These are phyloP conservation scores for Hofmannophila pseudospretella DNA, from an alignment of 2,888 invertebrate genomes.

Conservation along the genomic window DNA sequence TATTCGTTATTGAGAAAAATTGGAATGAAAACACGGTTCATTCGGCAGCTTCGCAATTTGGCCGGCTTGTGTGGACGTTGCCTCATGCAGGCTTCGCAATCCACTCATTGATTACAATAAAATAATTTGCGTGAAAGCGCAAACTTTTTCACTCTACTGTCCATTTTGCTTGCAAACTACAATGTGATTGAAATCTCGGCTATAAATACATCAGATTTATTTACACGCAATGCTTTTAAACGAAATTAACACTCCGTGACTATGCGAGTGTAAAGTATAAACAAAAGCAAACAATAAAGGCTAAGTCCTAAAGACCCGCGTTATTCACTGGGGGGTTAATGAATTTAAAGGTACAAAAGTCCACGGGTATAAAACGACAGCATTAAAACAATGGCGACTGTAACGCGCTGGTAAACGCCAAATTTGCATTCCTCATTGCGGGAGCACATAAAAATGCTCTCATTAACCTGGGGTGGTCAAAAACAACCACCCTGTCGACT, in stretches of 20 bases:
- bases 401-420: conserved; percentile 61
- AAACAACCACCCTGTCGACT: conserved; percentile 46
- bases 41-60: conserved; percentile 56
- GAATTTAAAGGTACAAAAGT: conserved; percentile 62
- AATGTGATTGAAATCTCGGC: neutral
- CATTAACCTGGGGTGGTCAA: conserved; percentile 72
- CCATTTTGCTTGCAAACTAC: conserved; percentile 17
- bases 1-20: conserved; percentile 56
- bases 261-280: too few species aligned
- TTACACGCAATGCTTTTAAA: too few species aligned
- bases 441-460: conserved; percentile 73
- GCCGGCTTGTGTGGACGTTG: conserved; percentile 38
- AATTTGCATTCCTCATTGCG: conserved; percentile 77
- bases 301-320: conserved; percentile 45
- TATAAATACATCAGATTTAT: neutral
- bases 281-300: conserved; percentile 47
- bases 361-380: conserved; percentile 49
- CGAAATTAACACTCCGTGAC: too few species aligned
- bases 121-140: conserved; percentile 49
- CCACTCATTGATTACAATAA: conserved; percentile 54
- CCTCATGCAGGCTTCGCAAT: conserved; percentile 17
- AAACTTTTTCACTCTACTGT: conserved; percentile 33
- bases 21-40: conserved; percentile 50
- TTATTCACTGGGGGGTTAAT: conserved; percentile 50
- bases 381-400: conserved; percentile 66